phyloP scores from a whole-genome alignment of 2,797 vertebrate genomes.

The Myotis planiceps region DNA sequence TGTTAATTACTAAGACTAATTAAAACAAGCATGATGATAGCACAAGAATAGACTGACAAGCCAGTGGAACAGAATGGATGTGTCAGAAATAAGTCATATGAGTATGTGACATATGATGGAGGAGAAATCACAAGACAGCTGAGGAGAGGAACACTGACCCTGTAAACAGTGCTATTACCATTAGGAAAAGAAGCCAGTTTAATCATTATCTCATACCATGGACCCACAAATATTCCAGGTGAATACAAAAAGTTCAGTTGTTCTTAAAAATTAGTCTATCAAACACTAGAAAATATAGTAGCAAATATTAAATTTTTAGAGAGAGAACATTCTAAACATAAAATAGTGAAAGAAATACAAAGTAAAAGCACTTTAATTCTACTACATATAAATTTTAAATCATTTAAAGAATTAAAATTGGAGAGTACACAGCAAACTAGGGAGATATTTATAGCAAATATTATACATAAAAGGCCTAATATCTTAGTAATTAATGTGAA shows the following conservation, averaged over 20 bases:
- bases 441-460: background rate
- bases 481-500: background rate
- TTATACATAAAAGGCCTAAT: background rate
- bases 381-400: background rate
- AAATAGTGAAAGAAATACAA: conserved; percentile 13
- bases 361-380: conserved; percentile 12
- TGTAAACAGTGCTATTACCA: background rate
- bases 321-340: background rate
- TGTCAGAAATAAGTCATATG: background rate
- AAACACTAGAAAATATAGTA: background rate
- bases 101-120: background rate
- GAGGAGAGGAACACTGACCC: background rate
- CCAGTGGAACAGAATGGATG: background rate
- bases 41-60: background rate
- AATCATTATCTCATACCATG: background rate
- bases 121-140: background rate
- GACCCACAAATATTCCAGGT: background rate
- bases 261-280: conserved; percentile 4
- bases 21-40: background rate
- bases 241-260: background rate
- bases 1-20: background rate
- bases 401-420: conserved; percentile 35
- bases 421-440: background rate
- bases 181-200: background rate
- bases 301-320: background rate